Conservation (phyloP, 2,888 invertebrate species). For the Craniophora ligustri region DNA sequence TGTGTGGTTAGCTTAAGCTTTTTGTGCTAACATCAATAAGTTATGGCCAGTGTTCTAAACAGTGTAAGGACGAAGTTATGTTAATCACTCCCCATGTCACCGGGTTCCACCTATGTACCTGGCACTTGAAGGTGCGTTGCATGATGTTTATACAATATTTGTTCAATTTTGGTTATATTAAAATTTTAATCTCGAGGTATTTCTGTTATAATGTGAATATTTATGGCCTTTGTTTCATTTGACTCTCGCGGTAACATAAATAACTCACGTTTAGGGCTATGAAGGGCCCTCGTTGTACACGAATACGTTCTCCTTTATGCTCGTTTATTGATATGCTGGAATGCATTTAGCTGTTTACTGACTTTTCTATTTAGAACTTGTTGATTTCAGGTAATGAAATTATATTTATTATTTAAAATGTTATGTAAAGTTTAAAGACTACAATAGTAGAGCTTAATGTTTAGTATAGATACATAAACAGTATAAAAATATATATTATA, state of each 20-base stretch:
- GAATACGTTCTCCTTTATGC: slow-evolving; percentile 47
- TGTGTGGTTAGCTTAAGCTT: slow-evolving; percentile 55
- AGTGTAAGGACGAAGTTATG: slow-evolving; percentile 84
- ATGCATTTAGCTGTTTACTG: slow-evolving; percentile 23
- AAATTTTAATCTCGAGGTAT: slow-evolving; percentile 20
- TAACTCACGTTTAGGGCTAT: slow-evolving; percentile 66
- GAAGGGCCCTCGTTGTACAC: slow-evolving; percentile 67
- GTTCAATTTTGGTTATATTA: not conserved
- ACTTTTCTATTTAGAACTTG: slow-evolving; percentile 23
- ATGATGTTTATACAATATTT: slow-evolving; percentile 56
- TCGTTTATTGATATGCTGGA: slow-evolving; percentile 47
- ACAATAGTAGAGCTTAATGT: too few species aligned
- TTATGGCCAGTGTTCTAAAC: slow-evolving; percentile 77
- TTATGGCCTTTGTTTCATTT: slow-evolving; percentile 55
- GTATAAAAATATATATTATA: too few species aligned
- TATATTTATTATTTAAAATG: slow-evolving; percentile 15
- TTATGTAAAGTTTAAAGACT: too few species aligned
- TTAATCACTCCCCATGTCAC: slow-evolving; percentile 82
- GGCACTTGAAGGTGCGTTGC: slow-evolving; percentile 80
- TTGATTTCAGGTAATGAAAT: slow-evolving; percentile 6
- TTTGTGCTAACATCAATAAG: slow-evolving; percentile 63
- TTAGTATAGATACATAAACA: too few species aligned
- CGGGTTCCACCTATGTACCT: slow-evolving; percentile 85
- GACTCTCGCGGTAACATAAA: slow-evolving; percentile 62
- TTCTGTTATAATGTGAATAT: slow-evolving; percentile 35